Percentiles rank a stretch among this genome's conserved stretches.
These are phyloP conservation scores for Hypselothyrea guttata DNA, from an alignment of 2,888 invertebrate species.

Conservation along the genomic window DNA sequence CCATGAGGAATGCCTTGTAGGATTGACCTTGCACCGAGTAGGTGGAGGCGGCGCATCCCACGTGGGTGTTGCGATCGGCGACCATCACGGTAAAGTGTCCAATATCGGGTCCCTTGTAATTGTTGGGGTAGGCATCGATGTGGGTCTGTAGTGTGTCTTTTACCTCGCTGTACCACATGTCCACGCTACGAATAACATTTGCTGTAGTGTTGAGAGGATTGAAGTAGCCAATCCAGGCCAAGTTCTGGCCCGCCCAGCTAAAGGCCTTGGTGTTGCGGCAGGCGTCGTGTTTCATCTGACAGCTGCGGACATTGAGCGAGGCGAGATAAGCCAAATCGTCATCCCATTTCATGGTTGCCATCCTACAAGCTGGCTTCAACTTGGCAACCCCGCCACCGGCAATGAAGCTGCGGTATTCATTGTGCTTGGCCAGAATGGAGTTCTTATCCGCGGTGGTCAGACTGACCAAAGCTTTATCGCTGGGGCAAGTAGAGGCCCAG, in stretches of 20 bases:
- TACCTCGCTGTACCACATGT: conserved; percentile 72
- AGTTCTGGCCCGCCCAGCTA: conserved; percentile 70
- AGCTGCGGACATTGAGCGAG: conserved; percentile 62
- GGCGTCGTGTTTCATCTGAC: conserved; percentile 60
- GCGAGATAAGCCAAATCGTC: conserved; percentile 69
- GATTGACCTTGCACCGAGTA: conserved; percentile 25
- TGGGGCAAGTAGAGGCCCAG: conserved; percentile 51
- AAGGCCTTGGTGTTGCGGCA: conserved; percentile 71
- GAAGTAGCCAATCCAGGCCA: conserved; percentile 55
- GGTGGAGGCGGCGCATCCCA: conserved; percentile 70
- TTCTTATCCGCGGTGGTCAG: conserved; percentile 29
- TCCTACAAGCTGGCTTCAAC: conserved; percentile 60
- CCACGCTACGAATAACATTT: conserved; percentile 21
- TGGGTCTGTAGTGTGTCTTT: conserved; percentile 32
- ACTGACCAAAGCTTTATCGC: conserved; percentile 27
- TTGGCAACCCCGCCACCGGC: conserved; percentile 47
- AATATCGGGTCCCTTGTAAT: conserved; percentile 54
- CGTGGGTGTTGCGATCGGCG: conserved; percentile 58
- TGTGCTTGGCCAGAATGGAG: conserved; percentile 44
- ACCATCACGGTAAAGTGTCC: conserved; percentile 77
- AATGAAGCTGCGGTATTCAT: conserved; percentile 56
- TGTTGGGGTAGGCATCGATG: conserved; percentile 50
- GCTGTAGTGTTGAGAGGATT: conserved; percentile 12
- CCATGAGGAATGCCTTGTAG: conserved; percentile 58
- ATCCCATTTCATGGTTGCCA: conserved; percentile 74